phyloP scores from a whole-genome alignment of 2,888 invertebrate species.

The Opisthograptis luteolata region DNA sequence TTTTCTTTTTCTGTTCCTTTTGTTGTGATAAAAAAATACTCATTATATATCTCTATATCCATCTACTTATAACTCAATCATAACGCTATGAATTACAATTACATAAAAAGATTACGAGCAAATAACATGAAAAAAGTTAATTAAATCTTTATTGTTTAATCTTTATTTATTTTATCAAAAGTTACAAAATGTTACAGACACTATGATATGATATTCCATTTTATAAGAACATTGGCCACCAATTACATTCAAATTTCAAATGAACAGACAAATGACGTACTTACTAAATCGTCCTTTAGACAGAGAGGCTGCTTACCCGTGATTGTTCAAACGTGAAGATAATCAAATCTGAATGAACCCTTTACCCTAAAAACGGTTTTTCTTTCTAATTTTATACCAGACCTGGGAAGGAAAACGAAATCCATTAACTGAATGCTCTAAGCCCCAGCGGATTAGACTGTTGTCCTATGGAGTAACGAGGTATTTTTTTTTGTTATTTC shows the following conservation, averaged over 20 bases:
- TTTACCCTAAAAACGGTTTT: slow-evolving; percentile 42
- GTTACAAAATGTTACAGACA: no score
- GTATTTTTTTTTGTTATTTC: slow-evolving; percentile 22
- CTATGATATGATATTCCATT: background rate
- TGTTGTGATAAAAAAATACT: no score
- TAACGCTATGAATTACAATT: no score
- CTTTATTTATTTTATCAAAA: no score
- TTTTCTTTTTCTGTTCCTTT: no score
- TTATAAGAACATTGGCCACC: background rate
- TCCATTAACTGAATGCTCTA: slow-evolving; percentile 39
- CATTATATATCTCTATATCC: no score
- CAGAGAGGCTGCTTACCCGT: slow-evolving; percentile 23
- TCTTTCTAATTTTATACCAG: slow-evolving; percentile 44
- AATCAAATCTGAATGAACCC: slow-evolving; percentile 49
- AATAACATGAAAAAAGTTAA: no score
- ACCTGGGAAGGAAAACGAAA: slow-evolving; percentile 38
- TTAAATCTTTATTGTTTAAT: no score
- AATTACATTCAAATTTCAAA: background rate
- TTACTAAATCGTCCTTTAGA: slow-evolving; percentile 10
- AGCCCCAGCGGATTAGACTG: slow-evolving; percentile 28
- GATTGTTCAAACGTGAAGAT: slow-evolving; percentile 46
- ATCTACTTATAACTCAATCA: no score
- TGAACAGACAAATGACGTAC: background rate
- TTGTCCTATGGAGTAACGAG: slow-evolving; percentile 30
- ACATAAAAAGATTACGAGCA: no score